These are phyloP conservation scores for Carposina sasakii DNA, from an alignment of 1,140 invertebrate species.

Conservation along the genomic window DNA sequence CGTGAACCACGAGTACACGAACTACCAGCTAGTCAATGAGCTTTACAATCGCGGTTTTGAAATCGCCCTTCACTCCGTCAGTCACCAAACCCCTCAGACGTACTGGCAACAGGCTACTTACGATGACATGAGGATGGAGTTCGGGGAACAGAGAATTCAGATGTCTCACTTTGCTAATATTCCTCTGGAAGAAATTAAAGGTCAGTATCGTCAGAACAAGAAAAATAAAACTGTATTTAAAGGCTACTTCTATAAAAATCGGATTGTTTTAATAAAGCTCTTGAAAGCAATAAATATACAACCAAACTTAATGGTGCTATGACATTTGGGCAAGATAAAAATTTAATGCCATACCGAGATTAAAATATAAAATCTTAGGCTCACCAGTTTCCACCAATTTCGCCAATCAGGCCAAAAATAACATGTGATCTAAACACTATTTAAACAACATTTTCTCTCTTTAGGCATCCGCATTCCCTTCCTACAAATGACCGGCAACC, in stretches of 20 bases:
- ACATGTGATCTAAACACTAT: too few relatives aligned
- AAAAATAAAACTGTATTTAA: too few relatives aligned
- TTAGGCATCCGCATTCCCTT: constrained; percentile 71
- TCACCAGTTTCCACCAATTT: too few relatives aligned
- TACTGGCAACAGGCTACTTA: constrained; percentile 61
- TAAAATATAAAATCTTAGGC: too few relatives aligned
- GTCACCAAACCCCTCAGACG: constrained; percentile 39
- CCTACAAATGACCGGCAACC: constrained; percentile 71
- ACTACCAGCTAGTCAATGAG: constrained; percentile 70
- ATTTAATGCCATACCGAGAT: too few relatives aligned
- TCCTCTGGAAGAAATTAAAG: constrained; percentile 26
- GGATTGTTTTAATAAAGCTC: too few relatives aligned
- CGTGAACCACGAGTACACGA: constrained; percentile 71
- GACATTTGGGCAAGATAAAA: too few relatives aligned
- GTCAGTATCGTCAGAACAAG: not conserved
- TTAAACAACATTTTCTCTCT: constrained; percentile 19
- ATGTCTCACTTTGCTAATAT: constrained; percentile 67
- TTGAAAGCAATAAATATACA: too few relatives aligned
- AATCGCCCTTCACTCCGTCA: constrained; percentile 70
- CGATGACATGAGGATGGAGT: constrained; percentile 64
- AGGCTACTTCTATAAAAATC: too few relatives aligned
- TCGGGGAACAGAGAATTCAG: constrained; percentile 66
- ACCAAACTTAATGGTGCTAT: too few relatives aligned
- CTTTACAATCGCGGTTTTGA: constrained; percentile 71
- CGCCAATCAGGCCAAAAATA: too few relatives aligned